Evolutionary conservation across 2,888 invertebrate genomes (phyloP), one percentile per base, ranked within the genome.

Genomic region (Cabera pusaria): DNA sequence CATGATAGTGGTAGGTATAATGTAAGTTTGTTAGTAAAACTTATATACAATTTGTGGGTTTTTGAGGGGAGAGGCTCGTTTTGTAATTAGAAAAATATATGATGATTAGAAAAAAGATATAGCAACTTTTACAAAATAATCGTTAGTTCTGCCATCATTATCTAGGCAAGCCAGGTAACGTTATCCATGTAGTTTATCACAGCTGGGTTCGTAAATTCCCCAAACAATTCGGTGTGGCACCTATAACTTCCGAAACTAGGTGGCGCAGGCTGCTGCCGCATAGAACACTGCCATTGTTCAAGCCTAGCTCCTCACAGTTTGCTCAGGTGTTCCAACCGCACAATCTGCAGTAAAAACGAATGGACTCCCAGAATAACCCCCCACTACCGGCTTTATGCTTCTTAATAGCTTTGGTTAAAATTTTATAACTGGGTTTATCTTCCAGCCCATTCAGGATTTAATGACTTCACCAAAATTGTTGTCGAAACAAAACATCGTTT

Each of bases 271-370:
- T n/a, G 7, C 10, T n/a, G 10, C 12, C 19, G 14, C 26, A 2
- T 11, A 21, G 20, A 14, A 10, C 10, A 25, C 26, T 34, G 11
- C 31, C 14, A 64, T 60, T 64, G 63, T 65, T 58, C 56, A 52
- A 44, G 11, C 9, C 11, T 18, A 32, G 25, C 33, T 48, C 53
- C 44, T 50, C 49, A 52, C 47, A 41, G 42, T 56, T 50, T 50
- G 64, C 79, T 62, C 85, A 84, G 85, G 84, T 85, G 85, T 72
- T 68, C 62, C 56, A 59, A 56, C 68, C 69, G 63, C 72, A 74
- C 80, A 81, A 84, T 84, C 77, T 77, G 83, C 83, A 84, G 77
- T 85, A 81, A 84, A 84, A 82, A 69, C 64, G 64, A 76, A 82
- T 66, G 74, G 63, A 72, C 65, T 66, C 64, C 64, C 61, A 59